These are phyloP conservation scores for Camponotus floridanus DNA, from an alignment of 1,140 invertebrate species.

Conservation along the genomic window DNA sequence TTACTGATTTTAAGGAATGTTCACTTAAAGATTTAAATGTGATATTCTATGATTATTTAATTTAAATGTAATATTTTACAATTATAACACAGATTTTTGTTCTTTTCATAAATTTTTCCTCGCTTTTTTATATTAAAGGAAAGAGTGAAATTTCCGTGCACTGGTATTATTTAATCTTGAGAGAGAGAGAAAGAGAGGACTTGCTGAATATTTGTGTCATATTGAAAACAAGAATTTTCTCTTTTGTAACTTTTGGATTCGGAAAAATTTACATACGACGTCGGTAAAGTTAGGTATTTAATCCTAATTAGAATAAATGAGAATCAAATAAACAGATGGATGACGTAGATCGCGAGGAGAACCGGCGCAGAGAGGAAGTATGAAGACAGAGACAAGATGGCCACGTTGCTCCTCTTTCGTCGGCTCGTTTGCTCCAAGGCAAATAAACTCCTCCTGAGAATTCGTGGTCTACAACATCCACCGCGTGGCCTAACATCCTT, in stretches of 20 bases:
- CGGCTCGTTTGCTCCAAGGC: constrained; percentile 79
- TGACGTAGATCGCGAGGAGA: constrained; percentile 10
- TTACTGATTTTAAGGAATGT: neutral
- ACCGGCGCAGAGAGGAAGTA: constrained; percentile 46
- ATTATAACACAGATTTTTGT: neutral
- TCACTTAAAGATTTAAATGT: neutral
- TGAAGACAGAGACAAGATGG: constrained; percentile 78
- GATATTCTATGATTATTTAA: neutral
- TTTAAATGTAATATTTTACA: neutral
- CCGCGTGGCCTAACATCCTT: constrained; percentile 12
- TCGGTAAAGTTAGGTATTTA: neutral
- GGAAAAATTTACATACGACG: neutral
- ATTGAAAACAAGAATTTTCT: neutral
- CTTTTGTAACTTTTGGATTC: neutral
- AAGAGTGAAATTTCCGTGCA: neutral
- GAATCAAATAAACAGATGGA: neutral
- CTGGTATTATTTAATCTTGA: neutral
- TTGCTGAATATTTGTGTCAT: neutral
- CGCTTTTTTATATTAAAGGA: neutral
- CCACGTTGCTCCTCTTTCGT: constrained; percentile 80
- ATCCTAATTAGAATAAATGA: constrained; percentile 35
- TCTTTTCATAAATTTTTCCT: neutral
- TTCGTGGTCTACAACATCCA: constrained; percentile 73
- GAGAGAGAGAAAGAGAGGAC: no score
- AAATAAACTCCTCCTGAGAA: constrained; percentile 81